Base-by-base conservation (phyloP, 2,888 invertebrate genomes). In the Thymelicus sylvestris region DNA sequence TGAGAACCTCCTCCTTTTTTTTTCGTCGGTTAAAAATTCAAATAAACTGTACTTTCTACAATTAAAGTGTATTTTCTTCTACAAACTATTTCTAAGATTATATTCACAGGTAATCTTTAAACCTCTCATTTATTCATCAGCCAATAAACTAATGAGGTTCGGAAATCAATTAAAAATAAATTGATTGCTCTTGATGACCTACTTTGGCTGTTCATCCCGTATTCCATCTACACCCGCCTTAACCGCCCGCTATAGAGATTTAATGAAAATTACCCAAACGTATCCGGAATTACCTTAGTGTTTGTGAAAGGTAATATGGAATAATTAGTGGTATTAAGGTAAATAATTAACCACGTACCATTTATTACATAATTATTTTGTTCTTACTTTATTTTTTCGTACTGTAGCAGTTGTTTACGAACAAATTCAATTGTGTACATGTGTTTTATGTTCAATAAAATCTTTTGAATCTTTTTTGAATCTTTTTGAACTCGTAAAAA, bases 121-220 rank as follows among this genome's bases (percentile, higher is more conserved):
- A 6, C 8, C 24, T 50, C 38, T 31, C 48, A 50, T 31, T 64
- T 64, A 64, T 12, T 8, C 8, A 1, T 41, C 39, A n/a, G 67
- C 68, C 76, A 67, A 19, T 74, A 12, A 44, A 44, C 44, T 44
- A 44, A 12, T 72, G 72, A 84, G 84, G 80, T 86, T 85, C 79
- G 74, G 67, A 76, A 84, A 86, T 85, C 86, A 88, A 88, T 89
- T 88, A 88, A 88, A 87, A 88, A 86, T 85, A 85, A 86, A 87
- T 87, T 81, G 84, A 86, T 83, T 80, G 79, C 79, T 79, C 75
- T 66, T 69, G 67, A 69, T 69, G 74, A 61, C 73, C 74, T 71
- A 74, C 74, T 77, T 78, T 66, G 71, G 67, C 73, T 73, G 70
- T 74, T 75, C 71, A 66, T 61, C 68, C 67, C 73, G 74, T 77